phyloP scores from a whole-genome alignment of 92 coral and sea anemone species.

The Diadumene lineata region DNA sequence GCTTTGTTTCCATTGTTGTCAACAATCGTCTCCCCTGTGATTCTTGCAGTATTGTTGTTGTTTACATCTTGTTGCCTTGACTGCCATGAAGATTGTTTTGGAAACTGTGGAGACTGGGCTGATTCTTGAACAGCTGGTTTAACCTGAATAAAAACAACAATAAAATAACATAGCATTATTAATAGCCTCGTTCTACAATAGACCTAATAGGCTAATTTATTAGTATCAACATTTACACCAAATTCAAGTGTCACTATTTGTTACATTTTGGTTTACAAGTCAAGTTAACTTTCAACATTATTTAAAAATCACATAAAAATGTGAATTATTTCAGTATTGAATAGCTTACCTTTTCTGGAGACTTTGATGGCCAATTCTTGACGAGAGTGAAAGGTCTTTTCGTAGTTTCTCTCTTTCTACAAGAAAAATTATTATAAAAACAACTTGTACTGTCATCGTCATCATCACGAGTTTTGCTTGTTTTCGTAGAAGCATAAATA shows the following conservation, averaged over 20 bases:
- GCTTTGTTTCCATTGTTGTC: background rate
- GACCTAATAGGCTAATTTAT: too few species aligned
- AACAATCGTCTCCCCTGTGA: background rate
- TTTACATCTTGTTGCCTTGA: background rate
- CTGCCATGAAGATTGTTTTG: background rate
- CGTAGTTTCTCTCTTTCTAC: constrained; percentile 25
- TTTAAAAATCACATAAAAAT: too few species aligned
- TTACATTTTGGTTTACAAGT: too few species aligned
- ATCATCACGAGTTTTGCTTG: too few species aligned
- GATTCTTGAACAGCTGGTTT: background rate
- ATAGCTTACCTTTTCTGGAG: background rate
- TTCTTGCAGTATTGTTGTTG: background rate
- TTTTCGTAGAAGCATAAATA: too few species aligned
- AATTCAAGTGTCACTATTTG: too few species aligned
- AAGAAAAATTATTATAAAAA: background rate
- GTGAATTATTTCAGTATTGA: too few species aligned
- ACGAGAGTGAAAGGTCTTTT: constrained; percentile 8
- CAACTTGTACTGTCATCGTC: too few species aligned
- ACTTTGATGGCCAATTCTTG: constrained; percentile 15
- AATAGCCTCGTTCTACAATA: too few species aligned
- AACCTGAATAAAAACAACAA: background rate
- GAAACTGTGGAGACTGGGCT: background rate
- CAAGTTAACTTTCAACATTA: too few species aligned
- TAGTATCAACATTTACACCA: too few species aligned
- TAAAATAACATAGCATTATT: too few species aligned